Percentiles rank a stretch among this genome's conserved stretches.
Evolutionary conservation across 2,888 invertebrate species (phyloP).

Genomic region (Trisateles emortualis): DNA sequence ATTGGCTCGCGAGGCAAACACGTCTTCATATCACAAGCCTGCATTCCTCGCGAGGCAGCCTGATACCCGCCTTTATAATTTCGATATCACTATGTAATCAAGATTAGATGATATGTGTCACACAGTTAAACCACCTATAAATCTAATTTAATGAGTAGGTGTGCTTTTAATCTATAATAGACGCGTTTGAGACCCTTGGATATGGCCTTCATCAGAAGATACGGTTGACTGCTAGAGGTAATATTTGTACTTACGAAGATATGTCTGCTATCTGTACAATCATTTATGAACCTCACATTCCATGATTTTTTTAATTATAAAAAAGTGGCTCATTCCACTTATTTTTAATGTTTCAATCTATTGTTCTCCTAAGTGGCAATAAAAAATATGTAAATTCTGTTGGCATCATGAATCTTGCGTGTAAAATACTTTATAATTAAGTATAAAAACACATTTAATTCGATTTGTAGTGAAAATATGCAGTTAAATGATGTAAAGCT

Average conservation of each 20-base stretch:
- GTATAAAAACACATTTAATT: background rate
- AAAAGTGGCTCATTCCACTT: conserved; percentile 5
- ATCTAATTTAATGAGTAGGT: no score
- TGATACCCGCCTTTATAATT: no score
- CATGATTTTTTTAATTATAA: conserved; percentile 2
- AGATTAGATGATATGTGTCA: no score
- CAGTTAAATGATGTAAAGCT: background rate
- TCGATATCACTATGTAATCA: no score
- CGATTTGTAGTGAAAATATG: conserved; percentile 2
- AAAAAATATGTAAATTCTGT: conserved; percentile 13
- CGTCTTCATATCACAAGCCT: no score
- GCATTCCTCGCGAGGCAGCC: no score
- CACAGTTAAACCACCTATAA: no score
- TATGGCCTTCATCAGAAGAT: no score
- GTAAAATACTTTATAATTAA: background rate
- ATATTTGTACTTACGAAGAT: background rate
- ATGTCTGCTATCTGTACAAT: background rate
- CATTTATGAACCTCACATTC: background rate
- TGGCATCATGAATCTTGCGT: background rate
- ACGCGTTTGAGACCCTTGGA: no score
- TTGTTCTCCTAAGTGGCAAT: conserved; percentile 6
- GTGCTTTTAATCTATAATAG: no score
- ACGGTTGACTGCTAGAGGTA: no score
- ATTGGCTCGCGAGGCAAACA: no score
- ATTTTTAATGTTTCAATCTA: conserved; percentile 9